Evolutionary conservation across 2,888 invertebrate species (phyloP).

Genomic region (Camptogramma bilineatum): DNA sequence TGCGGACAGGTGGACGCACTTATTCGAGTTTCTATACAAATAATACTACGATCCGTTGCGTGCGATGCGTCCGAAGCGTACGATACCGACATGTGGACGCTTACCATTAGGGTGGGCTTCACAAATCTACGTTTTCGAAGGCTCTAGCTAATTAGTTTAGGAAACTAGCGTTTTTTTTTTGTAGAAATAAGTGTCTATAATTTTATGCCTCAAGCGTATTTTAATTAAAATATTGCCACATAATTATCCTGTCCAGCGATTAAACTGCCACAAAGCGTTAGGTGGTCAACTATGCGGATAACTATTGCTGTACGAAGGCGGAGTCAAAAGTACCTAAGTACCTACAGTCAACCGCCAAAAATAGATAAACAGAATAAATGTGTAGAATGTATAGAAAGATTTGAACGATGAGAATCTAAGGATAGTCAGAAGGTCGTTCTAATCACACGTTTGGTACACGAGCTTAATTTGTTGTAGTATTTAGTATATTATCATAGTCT

Average conservation of each 20-base stretch:
- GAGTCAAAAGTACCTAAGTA: background rate
- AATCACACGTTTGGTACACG: too few relatives aligned
- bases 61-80: too few relatives aligned
- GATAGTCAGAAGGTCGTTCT: too few relatives aligned
- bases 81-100: too few relatives aligned
- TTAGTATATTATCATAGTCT: too few relatives aligned
- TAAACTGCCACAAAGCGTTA: slow-evolving; percentile 17
- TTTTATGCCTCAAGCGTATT: background rate
- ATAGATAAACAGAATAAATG: too few relatives aligned
- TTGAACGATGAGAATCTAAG: too few relatives aligned
- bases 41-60: too few relatives aligned
- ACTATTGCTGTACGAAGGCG: background rate
- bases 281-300: slow-evolving; percentile 1
- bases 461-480: too few relatives aligned
- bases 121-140: slow-evolving; percentile 5
- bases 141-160: slow-evolving; percentile 11
- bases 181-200: background rate
- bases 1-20: too few relatives aligned
- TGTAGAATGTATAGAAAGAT: too few relatives aligned
- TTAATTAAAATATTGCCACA: slow-evolving; percentile 14
- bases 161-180: background rate
- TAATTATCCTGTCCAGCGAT: slow-evolving; percentile 24
- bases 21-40: too few relatives aligned
- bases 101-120: slow-evolving; percentile 7
- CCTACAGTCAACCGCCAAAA: background rate